A percentile compares a stretch with the other conserved stretches of the same genome.
Evolutionary conservation across 2,113 vertebrate genomes (phyloP).

Genomic region (Stigmatopora nigra): DNA sequence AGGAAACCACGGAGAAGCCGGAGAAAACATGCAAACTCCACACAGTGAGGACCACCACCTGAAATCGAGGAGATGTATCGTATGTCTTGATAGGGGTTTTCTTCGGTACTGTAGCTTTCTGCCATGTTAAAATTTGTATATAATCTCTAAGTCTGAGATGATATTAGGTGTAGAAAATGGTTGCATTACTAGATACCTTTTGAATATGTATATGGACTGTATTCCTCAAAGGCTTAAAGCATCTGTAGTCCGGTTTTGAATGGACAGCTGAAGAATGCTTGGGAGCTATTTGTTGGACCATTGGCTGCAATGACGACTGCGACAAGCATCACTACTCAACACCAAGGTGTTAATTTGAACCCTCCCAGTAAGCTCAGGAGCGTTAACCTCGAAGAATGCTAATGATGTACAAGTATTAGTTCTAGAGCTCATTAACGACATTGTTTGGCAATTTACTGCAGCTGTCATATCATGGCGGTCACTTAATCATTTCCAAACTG

Average conservation of each 20-base stretch:
- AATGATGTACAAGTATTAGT: conserved; percentile 46
- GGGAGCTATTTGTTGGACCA: conserved; percentile 18
- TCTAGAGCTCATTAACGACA: conserved; percentile 40
- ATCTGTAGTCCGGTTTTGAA: conserved; percentile 22
- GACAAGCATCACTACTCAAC: conserved; percentile 51
- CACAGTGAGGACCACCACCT: too few species aligned
- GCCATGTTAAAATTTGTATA: neutral
- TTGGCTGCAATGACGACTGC: conserved; percentile 11
- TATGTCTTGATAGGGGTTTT: neutral
- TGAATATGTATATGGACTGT: neutral
- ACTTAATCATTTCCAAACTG: neutral
- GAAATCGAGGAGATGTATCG: too few species aligned
- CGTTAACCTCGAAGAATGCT: conserved; percentile 50
- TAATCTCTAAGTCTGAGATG: neutral
- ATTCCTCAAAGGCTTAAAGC: neutral
- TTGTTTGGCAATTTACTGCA: conserved; percentile 12
- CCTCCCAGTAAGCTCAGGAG: conserved; percentile 36
- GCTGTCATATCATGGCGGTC: conserved; percentile 1
- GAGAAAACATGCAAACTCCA: too few species aligned
- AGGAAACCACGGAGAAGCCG: too few species aligned
- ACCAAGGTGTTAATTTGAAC: conserved; percentile 60
- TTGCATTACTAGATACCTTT: neutral
- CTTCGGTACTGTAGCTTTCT: neutral
- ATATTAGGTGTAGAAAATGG: neutral
- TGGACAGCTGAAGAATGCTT: conserved; percentile 56